phyloP scores from a whole-genome alignment of 2,113 vertebrate species.

The Australoheros scitulus region DNA sequence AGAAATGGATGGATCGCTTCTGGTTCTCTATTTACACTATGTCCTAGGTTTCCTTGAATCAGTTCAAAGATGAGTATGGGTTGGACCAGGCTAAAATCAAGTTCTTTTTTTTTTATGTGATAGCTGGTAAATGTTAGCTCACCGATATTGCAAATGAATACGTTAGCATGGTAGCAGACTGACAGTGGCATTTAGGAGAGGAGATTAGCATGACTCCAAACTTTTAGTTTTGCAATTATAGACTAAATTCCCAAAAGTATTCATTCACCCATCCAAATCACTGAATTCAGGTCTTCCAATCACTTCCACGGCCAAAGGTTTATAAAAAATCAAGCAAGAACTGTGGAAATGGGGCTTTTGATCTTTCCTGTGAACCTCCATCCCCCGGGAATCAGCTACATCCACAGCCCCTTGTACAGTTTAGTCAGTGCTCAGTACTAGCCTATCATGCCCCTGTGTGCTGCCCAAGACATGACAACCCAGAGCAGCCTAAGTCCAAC shows the following conservation, averaged over 20 bases:
- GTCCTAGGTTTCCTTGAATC: slow-evolving; percentile 82
- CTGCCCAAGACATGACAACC: slow-evolving; percentile 62
- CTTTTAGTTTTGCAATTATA: background rate
- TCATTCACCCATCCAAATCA: too few relatives aligned
- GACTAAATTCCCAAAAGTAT: slow-evolving; percentile 10
- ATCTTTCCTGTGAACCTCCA: slow-evolving; percentile 65
- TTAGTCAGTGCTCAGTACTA: slow-evolving; percentile 83
- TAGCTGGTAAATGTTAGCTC: background rate
- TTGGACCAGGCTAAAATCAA: background rate
- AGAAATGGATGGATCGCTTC: background rate
- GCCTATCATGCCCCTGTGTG: slow-evolving; percentile 65
- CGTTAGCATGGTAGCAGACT: background rate
- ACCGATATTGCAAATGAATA: background rate
- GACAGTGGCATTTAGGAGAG: background rate
- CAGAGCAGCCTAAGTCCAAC: slow-evolving; percentile 56
- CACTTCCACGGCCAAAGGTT: too few relatives aligned
- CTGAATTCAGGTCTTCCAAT: too few relatives aligned
- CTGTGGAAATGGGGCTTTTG: slow-evolving; percentile 54
- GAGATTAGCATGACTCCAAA: background rate
- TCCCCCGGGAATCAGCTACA: slow-evolving; percentile 70
- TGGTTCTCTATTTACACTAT: background rate
- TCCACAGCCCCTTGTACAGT: slow-evolving; percentile 62
- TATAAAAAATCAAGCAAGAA: slow-evolving; percentile 19
- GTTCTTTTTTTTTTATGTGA: background rate
- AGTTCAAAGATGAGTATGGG: background rate